Evolutionary conservation across 2,797 vertebrate genomes (phyloP).

Genomic region (Pteropus rufus): DNA sequence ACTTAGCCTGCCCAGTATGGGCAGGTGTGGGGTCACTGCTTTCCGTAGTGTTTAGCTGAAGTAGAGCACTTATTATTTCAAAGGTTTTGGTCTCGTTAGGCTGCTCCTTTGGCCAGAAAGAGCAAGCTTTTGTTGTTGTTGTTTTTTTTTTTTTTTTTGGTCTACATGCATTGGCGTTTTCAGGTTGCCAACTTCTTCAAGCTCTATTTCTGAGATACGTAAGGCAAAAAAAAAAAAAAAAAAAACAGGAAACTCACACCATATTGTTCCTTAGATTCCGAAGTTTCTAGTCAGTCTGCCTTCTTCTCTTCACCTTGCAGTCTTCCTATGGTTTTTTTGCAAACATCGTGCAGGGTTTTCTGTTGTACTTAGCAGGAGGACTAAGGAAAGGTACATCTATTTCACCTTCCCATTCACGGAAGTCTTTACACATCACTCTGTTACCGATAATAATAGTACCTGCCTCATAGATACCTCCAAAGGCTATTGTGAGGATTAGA

Average conservation of each 20-base stretch:
- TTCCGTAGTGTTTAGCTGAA: not conserved
- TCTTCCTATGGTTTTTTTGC: not conserved
- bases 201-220: too few species aligned
- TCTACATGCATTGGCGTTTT: not conserved
- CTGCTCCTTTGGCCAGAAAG: not conserved
- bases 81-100: not conserved
- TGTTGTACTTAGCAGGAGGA: not conserved
- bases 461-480: not conserved
- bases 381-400: not conserved
- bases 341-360: not conserved
- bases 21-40: not conserved
- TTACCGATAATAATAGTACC: not conserved
- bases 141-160: not conserved
- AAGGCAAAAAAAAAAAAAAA: not conserved
- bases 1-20: not conserved
- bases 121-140: not conserved
- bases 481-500: not conserved
- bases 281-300: not conserved
- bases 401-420: not conserved
- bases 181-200: not conserved
- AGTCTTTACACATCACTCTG: not conserved
- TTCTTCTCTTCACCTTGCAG: not conserved
- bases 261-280: not conserved
- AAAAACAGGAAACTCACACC: not conserved
- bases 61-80: not conserved